phyloP scores from a whole-genome alignment of 2,888 invertebrate genomes.

The Cephalotes varians region DNA sequence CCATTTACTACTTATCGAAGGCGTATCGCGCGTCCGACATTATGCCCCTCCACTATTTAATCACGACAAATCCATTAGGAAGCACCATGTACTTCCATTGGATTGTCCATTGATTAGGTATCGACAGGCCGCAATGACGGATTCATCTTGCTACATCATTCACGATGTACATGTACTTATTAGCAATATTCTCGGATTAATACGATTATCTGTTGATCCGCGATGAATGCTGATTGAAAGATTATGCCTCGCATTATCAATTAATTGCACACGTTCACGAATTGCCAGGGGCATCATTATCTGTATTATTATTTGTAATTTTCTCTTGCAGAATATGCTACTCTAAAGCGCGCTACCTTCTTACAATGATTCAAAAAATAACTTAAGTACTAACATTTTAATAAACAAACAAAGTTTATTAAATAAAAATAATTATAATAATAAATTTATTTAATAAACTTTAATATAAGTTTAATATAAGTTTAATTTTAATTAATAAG shows the following conservation, averaged over 20 bases:
- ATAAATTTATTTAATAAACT: no score
- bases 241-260: conserved; percentile 1
- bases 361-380: not conserved
- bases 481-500: no score
- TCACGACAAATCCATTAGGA: conserved; percentile 51
- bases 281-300: conserved; percentile 34
- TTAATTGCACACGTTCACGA: not conserved
- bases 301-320: not conserved
- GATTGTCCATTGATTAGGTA: conserved; percentile 55
- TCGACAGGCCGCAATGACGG: conserved; percentile 32
- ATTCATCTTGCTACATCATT: conserved; percentile 48
- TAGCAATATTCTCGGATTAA: conserved; percentile 14
- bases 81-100: conserved; percentile 29
- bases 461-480: no score
- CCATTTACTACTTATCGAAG: conserved; percentile 40
- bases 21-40: conserved; percentile 15
- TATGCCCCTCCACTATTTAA: conserved; percentile 34
- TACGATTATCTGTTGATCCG: conserved; percentile 40
- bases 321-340: not conserved
- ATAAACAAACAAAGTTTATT: not conserved
- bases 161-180: conserved; percentile 41
- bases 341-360: not conserved
- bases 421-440: not conserved
- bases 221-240: conserved; percentile 34
- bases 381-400: not conserved